Evolutionary conservation across 1,140 invertebrate genomes (phyloP).

Genomic region (Caenorhabditis elegans): WBcel235 BX284605.5:15714501-15715000

Average conservation of each 20-base stretch:
- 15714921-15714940: not conserved
- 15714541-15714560: too few relatives aligned
- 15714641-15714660: not conserved
- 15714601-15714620: too few relatives aligned
- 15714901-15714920: not conserved
- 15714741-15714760: not conserved
- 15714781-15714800: not conserved
- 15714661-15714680: not conserved
- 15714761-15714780: not conserved
- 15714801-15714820: not conserved
- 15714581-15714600: too few relatives aligned
- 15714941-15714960: not conserved
- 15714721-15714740: not conserved
- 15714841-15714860: not conserved
- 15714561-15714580: too few relatives aligned
- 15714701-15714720: too few relatives aligned
- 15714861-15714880: not conserved
- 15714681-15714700: too few relatives aligned
- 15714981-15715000: not conserved
- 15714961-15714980: not conserved
- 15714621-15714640: too few relatives aligned
- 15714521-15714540: too few relatives aligned
- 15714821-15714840: not conserved
- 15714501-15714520: too few relatives aligned
- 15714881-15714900: too few relatives aligned